Base-by-base conservation (phyloP, 2,797 vertebrate genomes). In the Prunella strophiata region DNA sequence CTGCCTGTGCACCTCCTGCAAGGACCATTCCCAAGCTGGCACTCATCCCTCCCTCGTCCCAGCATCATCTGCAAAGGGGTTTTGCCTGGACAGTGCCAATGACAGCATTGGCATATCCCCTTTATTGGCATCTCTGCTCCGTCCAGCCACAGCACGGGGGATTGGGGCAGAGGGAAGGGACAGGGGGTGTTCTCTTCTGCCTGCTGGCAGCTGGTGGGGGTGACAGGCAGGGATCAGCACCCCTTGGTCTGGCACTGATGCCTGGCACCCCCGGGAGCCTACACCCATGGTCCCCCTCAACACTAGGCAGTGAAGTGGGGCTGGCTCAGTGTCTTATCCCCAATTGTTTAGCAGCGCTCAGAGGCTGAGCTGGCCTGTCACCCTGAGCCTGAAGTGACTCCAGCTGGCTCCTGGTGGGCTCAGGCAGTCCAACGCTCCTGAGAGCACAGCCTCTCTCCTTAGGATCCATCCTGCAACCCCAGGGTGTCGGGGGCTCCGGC, bases 241-340 rank as follows among this genome's bases (percentile, higher is more conserved):
- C n/a, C 29, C 13, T 29, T 29, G 34, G 36, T 67, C 38, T 59
- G 72, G 54, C 55, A 76, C 36, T 67, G 57, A 66, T 54, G 80
- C 74, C 83, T 1, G 2, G 34, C 65, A 73, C 42, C 59, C 82
- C 51, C 4, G 2, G 74, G n/a, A 91, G 74, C 94, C 81, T 65
- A 81, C 52, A 78, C 50, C 45, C 86, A 63, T 9, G 30, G 86
- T 91, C 32, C 94, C 77, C 88, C 55, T 88, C 22, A 1, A 72
- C 85, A 81, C 75, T 26, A 32, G 54, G 84, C 74, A 95, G 93
- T 79, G 89, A 90, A 77, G 74, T 29, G 61, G n/a, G 87, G 70
- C 61, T 94, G 94, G 95, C 92, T 95, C 94, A 93, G 85, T 50
- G 8, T 93, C 61, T 94, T 30, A 89, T 96, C 95, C 93, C 96